Base-by-base conservation (phyloP, 2,113 vertebrate genomes). In the Gadus macrocephalus region DNA sequence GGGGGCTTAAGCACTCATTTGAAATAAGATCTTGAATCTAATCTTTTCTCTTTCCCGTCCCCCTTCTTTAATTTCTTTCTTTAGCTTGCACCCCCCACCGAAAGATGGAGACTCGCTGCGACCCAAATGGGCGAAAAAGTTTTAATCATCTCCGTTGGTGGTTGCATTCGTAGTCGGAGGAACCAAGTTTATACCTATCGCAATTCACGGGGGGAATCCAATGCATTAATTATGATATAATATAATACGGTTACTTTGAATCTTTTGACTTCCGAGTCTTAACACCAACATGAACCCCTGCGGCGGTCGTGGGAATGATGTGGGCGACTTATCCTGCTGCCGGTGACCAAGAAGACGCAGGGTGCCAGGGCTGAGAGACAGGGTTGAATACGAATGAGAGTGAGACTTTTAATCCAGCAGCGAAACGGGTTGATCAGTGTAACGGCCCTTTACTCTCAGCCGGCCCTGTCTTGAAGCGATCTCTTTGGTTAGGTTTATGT, bases 11-110 rank as follows among this genome's bases (percentile, higher is more conserved):
- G 87, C 84, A 83, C 81, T 87, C 78, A 80, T 90, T 89, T 87
- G 71, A 89, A 90, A 89, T 84, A 77, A 88, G 87, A 87, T 85
- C 83, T 69, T 79, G 86, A 83, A 90, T 89, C 82, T 89, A 85
- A 88, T 89, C 84, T 89, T 88, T 82, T 90, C 31, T 88, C 88
- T 76, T 88, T 75, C 85, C 83, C 85, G 81, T 78, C 83, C 65
- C 72, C 61, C 4, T 17, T 17, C 27, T 35, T 17, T 64, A 19
- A 12, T 61, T 61, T 25, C 59, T 55, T 55, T 55, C 53, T 55
- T 16, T 55, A 16, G 53, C 19, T 27, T 27, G 7, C 17, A 14
- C 12, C 60, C 76, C 68, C 75, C 66, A 62, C 76, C 71, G 75
- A 62, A 82, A 80, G 85, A 83, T 84, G 86, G 86, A 86, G 85